These are phyloP conservation scores for Cephus spinipes DNA, from an alignment of 2,888 invertebrate species.

Conservation along the genomic window DNA sequence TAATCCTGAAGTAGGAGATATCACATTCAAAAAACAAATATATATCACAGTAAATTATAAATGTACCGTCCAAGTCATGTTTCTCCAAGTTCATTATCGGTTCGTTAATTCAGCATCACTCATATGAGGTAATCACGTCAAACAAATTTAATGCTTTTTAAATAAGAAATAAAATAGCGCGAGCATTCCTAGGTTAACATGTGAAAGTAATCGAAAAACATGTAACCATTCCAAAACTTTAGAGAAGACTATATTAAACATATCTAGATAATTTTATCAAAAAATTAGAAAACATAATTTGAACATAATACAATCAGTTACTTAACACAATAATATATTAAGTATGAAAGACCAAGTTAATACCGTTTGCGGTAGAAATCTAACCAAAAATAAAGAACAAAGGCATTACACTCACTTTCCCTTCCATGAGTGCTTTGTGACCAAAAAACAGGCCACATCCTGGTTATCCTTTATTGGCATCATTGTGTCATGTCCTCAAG, in stretches of 20 bases:
- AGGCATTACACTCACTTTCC: conserved; percentile 80
- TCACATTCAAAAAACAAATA: too few species aligned
- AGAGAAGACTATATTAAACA: neutral
- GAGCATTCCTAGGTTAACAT: too few species aligned
- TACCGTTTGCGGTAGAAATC: neutral
- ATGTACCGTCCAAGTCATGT: neutral
- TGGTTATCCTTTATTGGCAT: conserved; percentile 91
- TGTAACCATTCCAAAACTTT: neutral
- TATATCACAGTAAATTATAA: too few species aligned
- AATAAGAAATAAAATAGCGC: too few species aligned
- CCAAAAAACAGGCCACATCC: conserved; percentile 96
- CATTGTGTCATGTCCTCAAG: conserved; percentile 75
- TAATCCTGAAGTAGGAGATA: too few species aligned
- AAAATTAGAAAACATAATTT: too few species aligned
- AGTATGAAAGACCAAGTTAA: neutral
- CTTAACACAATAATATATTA: neutral
- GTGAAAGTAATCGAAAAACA: neutral
- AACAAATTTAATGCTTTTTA: too few species aligned
- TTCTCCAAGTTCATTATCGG: neutral
- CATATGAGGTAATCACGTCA: too few species aligned
- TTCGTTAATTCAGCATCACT: neutral
- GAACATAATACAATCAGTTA: neutral
- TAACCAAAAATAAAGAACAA: conserved; percentile 15
- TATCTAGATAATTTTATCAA: neutral
- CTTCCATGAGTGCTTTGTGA: conserved; percentile 99